Conservation (phyloP, 1,140 invertebrate species). For the Stegodyphus dumicola region DNA sequence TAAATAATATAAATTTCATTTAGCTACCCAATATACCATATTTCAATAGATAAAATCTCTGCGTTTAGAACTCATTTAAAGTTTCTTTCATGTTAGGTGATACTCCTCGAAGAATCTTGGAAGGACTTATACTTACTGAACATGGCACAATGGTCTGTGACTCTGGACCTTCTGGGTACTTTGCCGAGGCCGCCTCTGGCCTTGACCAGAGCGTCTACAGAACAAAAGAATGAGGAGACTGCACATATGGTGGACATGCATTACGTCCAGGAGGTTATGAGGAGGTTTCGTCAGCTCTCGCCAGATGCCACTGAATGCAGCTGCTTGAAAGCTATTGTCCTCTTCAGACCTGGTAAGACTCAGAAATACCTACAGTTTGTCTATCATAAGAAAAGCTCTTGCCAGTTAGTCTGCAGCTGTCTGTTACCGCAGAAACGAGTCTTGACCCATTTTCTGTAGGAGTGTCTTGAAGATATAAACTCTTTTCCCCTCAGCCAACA, state of each 20-base stretch:
- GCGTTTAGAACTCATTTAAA: too few species aligned
- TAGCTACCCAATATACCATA: too few species aligned
- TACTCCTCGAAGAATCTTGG: conserved; percentile 91
- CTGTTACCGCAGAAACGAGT: too few species aligned
- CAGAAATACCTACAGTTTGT: neutral
- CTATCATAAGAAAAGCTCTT: too few species aligned
- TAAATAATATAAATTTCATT: too few species aligned
- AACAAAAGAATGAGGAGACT: conserved; percentile 8
- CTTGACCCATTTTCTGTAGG: too few species aligned
- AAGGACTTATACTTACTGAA: conserved; percentile 91
- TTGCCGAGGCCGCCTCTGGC: conserved; percentile 66
- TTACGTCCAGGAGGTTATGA: conserved; percentile 81
- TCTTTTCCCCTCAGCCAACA: too few species aligned
- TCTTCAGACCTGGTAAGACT: conserved; percentile 80
- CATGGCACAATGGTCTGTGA: conserved; percentile 85
- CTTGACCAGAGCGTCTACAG: conserved; percentile 26
- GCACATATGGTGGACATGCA: conserved; percentile 74
- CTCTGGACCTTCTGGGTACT: conserved; percentile 78
- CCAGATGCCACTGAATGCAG: conserved; percentile 88
- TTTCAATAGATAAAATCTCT: too few species aligned
- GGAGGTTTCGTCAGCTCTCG: conserved; percentile 79
- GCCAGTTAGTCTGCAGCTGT: too few species aligned
- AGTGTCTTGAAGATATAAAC: too few species aligned
- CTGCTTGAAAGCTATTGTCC: conserved; percentile 84
- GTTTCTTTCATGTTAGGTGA: conserved; percentile 68